Base-by-base conservation (phyloP, 2,888 invertebrate species). In the Caenorhabditis sp. region DNA sequence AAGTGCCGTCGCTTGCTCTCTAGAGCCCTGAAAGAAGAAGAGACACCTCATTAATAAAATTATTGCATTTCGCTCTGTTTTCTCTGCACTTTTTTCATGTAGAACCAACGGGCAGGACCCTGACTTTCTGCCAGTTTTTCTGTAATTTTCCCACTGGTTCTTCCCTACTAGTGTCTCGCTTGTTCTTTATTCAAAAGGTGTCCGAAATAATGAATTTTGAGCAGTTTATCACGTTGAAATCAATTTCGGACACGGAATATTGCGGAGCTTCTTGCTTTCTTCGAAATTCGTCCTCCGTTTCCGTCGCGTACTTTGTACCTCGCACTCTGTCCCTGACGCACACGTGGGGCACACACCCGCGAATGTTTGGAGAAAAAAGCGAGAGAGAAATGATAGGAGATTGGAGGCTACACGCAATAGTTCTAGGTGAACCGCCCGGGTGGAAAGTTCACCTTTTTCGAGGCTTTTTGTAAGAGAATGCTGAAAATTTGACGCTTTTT, bases 271-370 rank as follows among this genome's bases (percentile, higher is more conserved):
- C n/a, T n/a, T n/a, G n/a, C n/a, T n/a, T n/a, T n/a, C n/a, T n/a
- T n/a, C n/a, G n/a, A n/a, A n/a, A n/a, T 52, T 52, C 45, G 20
- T 45, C 30, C 9, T 20, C 20, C 30, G 5, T 50, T 43, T 43
- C 15, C 24, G 11, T 24, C 26, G 17, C 48, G 48, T 17, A 15
- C 30, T 48, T 48, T 48, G 48, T 48, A 48, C 48, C 48, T 15
- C 26, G 48, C 30, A 48, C 48, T 48, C 6, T 48, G 48, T 26
- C 6, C 43, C 43, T 30, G 3, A 22, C 46, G 46, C 3, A 46
- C 46, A 46, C 46, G 46, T 46, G 46, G 46, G n/a, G n/a, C n/a
- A n/a, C n/a, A n/a, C n/a, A n/a, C n/a, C n/a, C 20, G 26, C 4
- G 46, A n/a, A 26, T 24, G 26, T 6, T 26, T 13, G 13, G n/a